Evolutionary conservation across 2,797 vertebrate genomes (phyloP).

Genomic region (Esox masquinongy): DNA sequence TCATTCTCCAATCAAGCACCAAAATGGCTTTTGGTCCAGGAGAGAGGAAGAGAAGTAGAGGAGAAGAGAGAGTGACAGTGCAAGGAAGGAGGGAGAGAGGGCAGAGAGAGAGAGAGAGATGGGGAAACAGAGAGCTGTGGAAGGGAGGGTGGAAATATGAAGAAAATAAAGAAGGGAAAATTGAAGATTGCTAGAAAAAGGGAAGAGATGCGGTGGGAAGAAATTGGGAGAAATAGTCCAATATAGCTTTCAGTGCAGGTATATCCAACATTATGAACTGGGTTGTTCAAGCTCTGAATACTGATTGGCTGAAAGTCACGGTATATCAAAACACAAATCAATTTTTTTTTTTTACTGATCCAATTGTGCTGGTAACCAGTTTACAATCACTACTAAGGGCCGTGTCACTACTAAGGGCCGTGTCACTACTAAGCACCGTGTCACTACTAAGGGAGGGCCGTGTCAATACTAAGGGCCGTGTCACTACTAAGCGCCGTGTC

Average conservation of each 20-base stretch:
- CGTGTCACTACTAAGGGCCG: no score
- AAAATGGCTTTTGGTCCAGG: conserved; percentile 75
- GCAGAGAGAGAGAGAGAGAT: conserved; percentile 10
- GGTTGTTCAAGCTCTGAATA: no score
- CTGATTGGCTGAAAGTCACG: no score
- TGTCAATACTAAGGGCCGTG: no score
- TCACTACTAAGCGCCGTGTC: no score
- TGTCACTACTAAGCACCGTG: no score
- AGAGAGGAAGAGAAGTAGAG: conserved; percentile 32
- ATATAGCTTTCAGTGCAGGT: not conserved
- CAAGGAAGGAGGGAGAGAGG: conserved; percentile 23
- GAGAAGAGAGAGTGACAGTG: conserved; percentile 15
- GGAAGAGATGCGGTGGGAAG: not conserved
- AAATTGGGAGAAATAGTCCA: not conserved
- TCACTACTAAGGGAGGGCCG: no score
- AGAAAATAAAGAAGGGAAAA: not conserved
- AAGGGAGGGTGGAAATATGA: not conserved
- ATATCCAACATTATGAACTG: not conserved
- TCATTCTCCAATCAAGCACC: conserved; percentile 80
- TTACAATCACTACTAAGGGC: no score
- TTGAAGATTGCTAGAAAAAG: not conserved
- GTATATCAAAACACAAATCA: no score
- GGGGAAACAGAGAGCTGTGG: not conserved
- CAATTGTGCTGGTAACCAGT: no score
- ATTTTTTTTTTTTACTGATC: no score